phyloP scores from a whole-genome alignment of 92 coral and sea anemone species.

The Umimayanthus kanabou region DNA sequence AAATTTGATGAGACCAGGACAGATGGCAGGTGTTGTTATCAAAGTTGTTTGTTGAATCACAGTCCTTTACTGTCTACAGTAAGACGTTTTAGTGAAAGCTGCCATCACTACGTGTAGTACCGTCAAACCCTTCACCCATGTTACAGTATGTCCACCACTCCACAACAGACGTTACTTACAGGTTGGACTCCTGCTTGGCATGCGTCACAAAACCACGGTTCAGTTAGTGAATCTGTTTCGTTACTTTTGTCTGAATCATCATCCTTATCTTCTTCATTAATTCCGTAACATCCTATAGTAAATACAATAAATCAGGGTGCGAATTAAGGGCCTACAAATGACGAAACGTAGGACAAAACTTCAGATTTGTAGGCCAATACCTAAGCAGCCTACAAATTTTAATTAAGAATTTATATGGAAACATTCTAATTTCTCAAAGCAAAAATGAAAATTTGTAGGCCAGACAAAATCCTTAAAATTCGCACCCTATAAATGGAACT shows the following conservation, averaged over 20 bases:
- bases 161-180: slow-evolving; percentile 54
- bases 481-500: too few relatives aligned
- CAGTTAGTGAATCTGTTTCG: slow-evolving; percentile 94
- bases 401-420: too few relatives aligned
- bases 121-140: not conserved
- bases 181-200: slow-evolving; percentile 88
- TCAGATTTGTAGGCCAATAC: too few relatives aligned
- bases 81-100: too few relatives aligned
- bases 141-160: not conserved
- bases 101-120: too few relatives aligned
- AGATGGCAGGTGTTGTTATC: not conserved
- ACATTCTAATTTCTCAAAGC: too few relatives aligned
- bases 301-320: too few relatives aligned
- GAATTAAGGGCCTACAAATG: too few relatives aligned
- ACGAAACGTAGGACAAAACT: too few relatives aligned
- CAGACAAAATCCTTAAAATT: too few relatives aligned
- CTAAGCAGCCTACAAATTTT: too few relatives aligned
- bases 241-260: slow-evolving; percentile 85
- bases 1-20: not conserved
- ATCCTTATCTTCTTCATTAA: slow-evolving; percentile 81
- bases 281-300: slow-evolving; percentile 92
- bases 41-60: not conserved
- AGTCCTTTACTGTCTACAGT: not conserved
- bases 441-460: too few relatives aligned
- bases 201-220: slow-evolving; percentile 99